A percentile compares a stretch with the other conserved stretches of the same genome.
phyloP scores from a whole-genome alignment of 1,140 invertebrate species.

The Saccostrea echinata region DNA sequence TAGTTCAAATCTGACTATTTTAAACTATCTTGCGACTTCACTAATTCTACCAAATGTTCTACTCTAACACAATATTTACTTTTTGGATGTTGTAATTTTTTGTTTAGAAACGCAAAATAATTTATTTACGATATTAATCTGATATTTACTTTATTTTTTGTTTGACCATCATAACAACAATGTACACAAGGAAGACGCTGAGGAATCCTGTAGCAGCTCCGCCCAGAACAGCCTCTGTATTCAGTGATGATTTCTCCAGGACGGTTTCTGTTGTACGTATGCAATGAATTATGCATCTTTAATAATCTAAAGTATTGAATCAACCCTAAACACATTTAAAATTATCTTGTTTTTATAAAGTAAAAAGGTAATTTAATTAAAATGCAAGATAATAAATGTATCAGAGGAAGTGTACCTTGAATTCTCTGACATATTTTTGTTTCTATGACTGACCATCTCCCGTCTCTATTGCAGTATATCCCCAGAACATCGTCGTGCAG shows the following conservation, averaged over 20 bases:
- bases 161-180: constrained; percentile 1
- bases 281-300: too few species aligned
- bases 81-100: neutral
- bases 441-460: constrained; percentile 1
- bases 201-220: neutral
- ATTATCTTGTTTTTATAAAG: neutral
- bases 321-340: too few species aligned
- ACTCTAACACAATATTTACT: neutral
- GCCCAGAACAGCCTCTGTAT: neutral
- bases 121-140: neutral
- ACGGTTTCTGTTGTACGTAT: neutral
- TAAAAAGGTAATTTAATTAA: neutral
- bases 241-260: neutral
- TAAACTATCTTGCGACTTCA: too few species aligned
- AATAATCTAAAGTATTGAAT: too few species aligned
- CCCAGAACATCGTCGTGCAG: neutral
- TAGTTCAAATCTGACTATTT: too few species aligned
- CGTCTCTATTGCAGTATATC: neutral
- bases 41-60: too few species aligned
- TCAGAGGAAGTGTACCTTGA: neutral
- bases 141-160: constrained; percentile 20
- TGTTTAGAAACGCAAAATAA: neutral
- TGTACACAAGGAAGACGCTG: neutral
- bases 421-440: neutral
- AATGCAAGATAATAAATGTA: neutral